phyloP scores from a whole-genome alignment of 1,140 invertebrate species.

The Homalodisca vitripennis region DNA sequence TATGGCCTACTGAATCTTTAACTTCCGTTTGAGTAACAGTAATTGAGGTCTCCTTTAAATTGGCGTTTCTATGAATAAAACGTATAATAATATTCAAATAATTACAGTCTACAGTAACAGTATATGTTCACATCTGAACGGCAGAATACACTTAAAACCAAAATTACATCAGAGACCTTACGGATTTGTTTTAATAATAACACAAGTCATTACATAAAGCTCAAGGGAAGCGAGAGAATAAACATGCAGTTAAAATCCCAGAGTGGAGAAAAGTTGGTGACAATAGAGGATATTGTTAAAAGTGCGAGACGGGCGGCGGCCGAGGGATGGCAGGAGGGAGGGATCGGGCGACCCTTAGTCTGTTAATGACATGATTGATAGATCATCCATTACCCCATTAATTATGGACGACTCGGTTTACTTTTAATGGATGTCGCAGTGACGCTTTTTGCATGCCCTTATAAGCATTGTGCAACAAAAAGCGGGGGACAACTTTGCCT shows the following conservation, averaged over 20 bases:
- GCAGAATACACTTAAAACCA: no score
- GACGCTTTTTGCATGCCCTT: slow-evolving; percentile 19
- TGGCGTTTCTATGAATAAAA: no score
- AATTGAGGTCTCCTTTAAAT: no score
- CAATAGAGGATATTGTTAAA: not conserved
- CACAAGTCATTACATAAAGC: no score
- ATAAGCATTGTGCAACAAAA: slow-evolving; percentile 17
- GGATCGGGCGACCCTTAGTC: not conserved
- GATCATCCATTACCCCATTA: slow-evolving; percentile 23
- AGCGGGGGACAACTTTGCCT: slow-evolving; percentile 11
- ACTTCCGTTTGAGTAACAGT: no score
- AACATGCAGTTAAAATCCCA: not conserved
- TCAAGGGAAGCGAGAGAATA: no score
- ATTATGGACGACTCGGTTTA: slow-evolving; percentile 16
- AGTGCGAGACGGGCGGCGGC: not conserved
- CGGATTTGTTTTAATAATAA: no score
- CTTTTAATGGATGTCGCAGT: slow-evolving; percentile 22
- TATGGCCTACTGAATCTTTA: no score
- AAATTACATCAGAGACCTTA: no score
- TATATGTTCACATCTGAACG: no score
- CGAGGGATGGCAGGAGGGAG: not conserved
- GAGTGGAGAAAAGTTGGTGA: not conserved
- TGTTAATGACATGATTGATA: slow-evolving; percentile 23
- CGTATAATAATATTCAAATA: no score
- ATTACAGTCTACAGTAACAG: no score